A percentile compares a stretch with the other conserved stretches of the same genome.
Conservation (phyloP, 2,888 invertebrate species). For the Lasioglossum zephyrum region DNA sequence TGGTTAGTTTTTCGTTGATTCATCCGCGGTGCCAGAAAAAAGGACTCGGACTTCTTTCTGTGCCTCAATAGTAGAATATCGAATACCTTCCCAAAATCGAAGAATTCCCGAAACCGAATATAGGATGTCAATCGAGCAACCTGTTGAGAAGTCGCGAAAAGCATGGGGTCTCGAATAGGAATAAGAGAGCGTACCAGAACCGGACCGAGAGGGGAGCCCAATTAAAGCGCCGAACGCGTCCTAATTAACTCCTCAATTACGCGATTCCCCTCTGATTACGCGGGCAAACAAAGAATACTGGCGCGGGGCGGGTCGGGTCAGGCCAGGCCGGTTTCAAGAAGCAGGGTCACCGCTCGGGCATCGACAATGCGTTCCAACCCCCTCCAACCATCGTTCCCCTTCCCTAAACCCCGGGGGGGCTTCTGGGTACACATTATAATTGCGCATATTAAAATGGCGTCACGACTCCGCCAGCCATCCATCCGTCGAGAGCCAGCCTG, state of each 20-base stretch:
- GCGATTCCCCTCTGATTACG: slow-evolving; percentile 75
- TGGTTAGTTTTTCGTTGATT: neutral
- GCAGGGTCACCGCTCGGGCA: slow-evolving; percentile 63
- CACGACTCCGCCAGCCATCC: slow-evolving; percentile 70
- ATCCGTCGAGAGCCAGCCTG: slow-evolving; percentile 75
- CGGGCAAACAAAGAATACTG: slow-evolving; percentile 78
- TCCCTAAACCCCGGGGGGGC: slow-evolving; percentile 47
- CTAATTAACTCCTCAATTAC: slow-evolving; percentile 84
- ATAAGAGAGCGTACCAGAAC: neutral
- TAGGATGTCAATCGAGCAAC: slow-evolving; percentile 57
- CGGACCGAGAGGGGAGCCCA: slow-evolving; percentile 67
- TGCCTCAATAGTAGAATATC: too few relatives aligned
- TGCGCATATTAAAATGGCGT: slow-evolving; percentile 84
- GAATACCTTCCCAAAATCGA: neutral
- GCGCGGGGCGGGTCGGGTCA: neutral
- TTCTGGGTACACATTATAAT: slow-evolving; percentile 82
- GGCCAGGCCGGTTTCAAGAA: slow-evolving; percentile 52
- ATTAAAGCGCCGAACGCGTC: slow-evolving; percentile 82
- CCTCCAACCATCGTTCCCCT: slow-evolving; percentile 16
- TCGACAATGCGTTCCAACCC: slow-evolving; percentile 36
- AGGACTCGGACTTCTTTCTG: too few relatives aligned
- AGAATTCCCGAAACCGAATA: neutral
- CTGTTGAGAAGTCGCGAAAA: slow-evolving; percentile 69
- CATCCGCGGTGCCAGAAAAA: neutral
- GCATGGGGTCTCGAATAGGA: neutral